phyloP scores from a whole-genome alignment of 2,113 vertebrate genomes.

The Epinephelus lanceolatus region DNA sequence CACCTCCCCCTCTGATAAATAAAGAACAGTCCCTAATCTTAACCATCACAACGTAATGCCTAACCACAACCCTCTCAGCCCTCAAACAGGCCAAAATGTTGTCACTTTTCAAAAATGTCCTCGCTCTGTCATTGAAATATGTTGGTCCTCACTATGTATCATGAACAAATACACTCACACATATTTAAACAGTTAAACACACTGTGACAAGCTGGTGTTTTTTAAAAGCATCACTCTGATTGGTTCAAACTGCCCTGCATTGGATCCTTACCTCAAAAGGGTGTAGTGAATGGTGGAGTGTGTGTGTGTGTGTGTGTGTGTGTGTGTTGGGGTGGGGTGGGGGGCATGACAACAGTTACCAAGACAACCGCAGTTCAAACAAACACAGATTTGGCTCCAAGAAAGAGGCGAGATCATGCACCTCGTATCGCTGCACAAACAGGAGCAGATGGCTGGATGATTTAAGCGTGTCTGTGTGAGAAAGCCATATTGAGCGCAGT shows the following conservation, averaged over 20 bases:
- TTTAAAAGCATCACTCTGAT: slow-evolving; percentile 64
- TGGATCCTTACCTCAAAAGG: slow-evolving; percentile 75
- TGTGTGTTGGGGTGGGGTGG: no score
- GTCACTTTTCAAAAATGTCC: no score
- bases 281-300: slow-evolving; percentile 13
- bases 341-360: slow-evolving; percentile 82
- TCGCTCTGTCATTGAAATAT: no score
- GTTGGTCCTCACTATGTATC: no score
- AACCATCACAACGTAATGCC: no score
- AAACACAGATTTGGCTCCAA: slow-evolving; percentile 72
- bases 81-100: no score
- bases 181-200: slow-evolving; percentile 59
- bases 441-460: slow-evolving; percentile 42
- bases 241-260: slow-evolving; percentile 72
- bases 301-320: no score
- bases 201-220: slow-evolving; percentile 60
- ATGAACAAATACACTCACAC: slow-evolving; percentile 15
- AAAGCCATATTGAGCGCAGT: slow-evolving; percentile 14
- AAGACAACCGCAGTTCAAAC: slow-evolving; percentile 81
- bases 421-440: slow-evolving; percentile 46
- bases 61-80: no score
- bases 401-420: slow-evolving; percentile 45
- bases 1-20: no score
- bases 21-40: no score
- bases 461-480: slow-evolving; percentile 33